Evolutionary conservation across 64 coral and sea anemone genomes (phyloP), one percentile per base, ranked within the genome.

Genomic region (Montipora cactus): DNA sequence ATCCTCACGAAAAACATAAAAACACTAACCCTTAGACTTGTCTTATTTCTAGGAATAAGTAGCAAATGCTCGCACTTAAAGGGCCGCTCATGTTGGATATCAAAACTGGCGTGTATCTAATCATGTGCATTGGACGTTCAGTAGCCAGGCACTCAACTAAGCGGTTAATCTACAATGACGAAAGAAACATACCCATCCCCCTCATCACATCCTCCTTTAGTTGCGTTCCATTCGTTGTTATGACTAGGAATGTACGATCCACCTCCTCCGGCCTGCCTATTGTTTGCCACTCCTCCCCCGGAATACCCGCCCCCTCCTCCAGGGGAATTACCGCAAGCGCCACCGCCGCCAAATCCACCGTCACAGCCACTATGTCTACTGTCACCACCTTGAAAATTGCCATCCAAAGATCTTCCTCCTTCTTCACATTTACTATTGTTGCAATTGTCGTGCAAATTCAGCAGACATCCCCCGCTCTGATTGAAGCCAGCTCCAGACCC

Each of bases 301-400:
- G 95, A 87, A 81, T 90, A 96, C 3, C 95, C 95, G 75, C 95
- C 95, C 37, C 95, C 95, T 67, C 91, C 95, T 47, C 95, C 95
- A 66, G 87, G 74, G 25, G 59, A 12, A 59, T n/a, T 0, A 22
- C 2, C 3, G 49, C 95, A 90, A 3, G 91, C 95, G 55, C 95
- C 95, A 8, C 95, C 95, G 5, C 95, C 95, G 45, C 91, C 95
- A 93, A 96, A 96, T 15, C 95, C 95, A 64, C 95, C 95, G 55
- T 87, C 80, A 58, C 91, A 96, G 20, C 74, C 62, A 28, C 18
- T 0, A 10, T 10, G n/a, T n/a, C n/a, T n/a, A n/a, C n/a, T 0
- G 12, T 3, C 4, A 2, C 95, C 95, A 20, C 79, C 47, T 15
- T 86, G 49, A 19, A 87, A 86, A 45, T 87, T 76, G 13, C 62